Evolutionary conservation across 2,797 vertebrate species (phyloP), one percentile per base, ranked within the genome.

Genomic region (Chromobotia macracanthus): DNA sequence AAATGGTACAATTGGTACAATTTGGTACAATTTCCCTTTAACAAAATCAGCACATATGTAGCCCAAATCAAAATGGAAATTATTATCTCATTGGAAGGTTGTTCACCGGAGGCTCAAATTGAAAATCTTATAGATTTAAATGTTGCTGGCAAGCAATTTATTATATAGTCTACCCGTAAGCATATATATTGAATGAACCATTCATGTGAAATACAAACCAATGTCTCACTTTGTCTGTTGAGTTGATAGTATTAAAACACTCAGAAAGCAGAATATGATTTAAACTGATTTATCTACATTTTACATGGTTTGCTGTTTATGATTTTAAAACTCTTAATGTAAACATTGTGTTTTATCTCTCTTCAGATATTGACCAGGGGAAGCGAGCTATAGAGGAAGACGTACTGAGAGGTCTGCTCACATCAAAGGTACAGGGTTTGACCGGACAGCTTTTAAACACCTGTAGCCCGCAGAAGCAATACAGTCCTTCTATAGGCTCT

Each of bases 371-470:
- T 68, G 94, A 96, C 85, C 95, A 95, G 90, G 95, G 95, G 81
- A 94, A 95, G 91, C 94, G 94, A 87, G 89, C 89, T 0, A 85
- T 96, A 79, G 95, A 96, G 84, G 92, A 95, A 88, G 95, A 98
- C 89, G 92, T 97, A 80, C 88, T 99, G 91, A 94, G 94, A 89
- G 95, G 92, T 87, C 93, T 98, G 89, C 93, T 96, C 86, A 89
- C 94, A 87, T 95, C 95, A 88, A 97, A 97, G 96, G 97, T 99
- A 94, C 51, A 53, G n/a, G 66, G 19, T 35, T 51, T 41, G 38
- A 28, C 28, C 28, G 1, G 28, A 41, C 38, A 41, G 48, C n/a
- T 74, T 31, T 25, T 81, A 85, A 85, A 21, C 74, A 89, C 77
- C 84, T 85, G 76, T 86, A 53, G 3, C n/a, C 55, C 38, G 35